Base-by-base conservation (phyloP, 1,140 invertebrate species). In the Zaprionus lachaisei region DNA sequence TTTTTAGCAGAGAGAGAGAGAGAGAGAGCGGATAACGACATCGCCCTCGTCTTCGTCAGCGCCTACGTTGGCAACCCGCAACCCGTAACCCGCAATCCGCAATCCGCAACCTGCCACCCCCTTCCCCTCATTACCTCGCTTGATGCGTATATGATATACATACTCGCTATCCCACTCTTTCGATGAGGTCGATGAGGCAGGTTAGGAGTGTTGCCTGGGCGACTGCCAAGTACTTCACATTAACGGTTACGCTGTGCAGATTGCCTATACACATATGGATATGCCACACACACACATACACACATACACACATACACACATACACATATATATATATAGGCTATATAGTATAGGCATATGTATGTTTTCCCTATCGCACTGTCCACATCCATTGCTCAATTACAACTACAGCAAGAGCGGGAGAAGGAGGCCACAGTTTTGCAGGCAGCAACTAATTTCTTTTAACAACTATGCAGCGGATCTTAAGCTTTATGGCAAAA, bases 91-190 rank as follows among this genome's bases (percentile, higher is more conserved):
- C 37, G 34, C 51, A 37, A 26, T n/a, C 20, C 28, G 44, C 56
- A 58, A 11, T 15, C 54, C 26, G 20, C 37, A 37, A 17, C 12
- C 26, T 34, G 61, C 38, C 38, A 41, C 61, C 37, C 7, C 28
- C 28, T 34, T 9, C 44, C 79, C 47, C 69, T 66, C 69, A 72
- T 72, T 76, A 76, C 55, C 49, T 61, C 44, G 44, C 73, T 61
- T 84, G 79, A 90, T 90, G 85, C 61, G 70, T 66, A 91, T 90
- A 90, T 90, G 81, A 90, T 90, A 85, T 80, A 90, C 47, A 85
- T 80, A 90, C 47, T 11, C 26, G 49, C 64, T 47, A 49, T 55
- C n/a, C 15, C 14, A n/a, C 24, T 7, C 22, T 7, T 49, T 67
- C 31, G 15, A 38, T 41, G 31, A 31, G 12, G 14, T 44, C 49